These are phyloP conservation scores for Catagonus wagneri DNA, from an alignment of 2,113 vertebrate genomes.

Conservation along the genomic window DNA sequence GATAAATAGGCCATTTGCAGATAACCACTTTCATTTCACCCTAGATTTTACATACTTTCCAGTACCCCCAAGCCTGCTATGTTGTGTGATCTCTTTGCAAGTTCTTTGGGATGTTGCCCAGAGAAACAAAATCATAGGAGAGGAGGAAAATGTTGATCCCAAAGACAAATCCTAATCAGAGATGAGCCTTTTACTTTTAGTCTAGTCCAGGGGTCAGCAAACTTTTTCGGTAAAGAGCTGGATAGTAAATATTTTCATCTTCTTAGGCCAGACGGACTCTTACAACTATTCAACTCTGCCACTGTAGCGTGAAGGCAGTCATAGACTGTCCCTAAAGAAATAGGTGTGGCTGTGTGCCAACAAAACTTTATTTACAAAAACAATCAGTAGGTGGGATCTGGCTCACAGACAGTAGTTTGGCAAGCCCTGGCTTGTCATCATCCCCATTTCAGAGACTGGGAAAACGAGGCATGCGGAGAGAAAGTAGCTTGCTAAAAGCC, in stretches of 20 bases:
- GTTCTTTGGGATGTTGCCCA: not conserved
- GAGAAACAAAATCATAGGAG: slow-evolving; percentile 37
- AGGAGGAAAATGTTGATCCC: slow-evolving; percentile 8
- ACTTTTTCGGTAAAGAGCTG: not conserved
- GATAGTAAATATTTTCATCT: not conserved
- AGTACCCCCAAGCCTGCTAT: not conserved
- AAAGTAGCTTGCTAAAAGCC: not conserved
- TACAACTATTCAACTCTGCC: not conserved
- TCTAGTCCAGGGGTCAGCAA: not conserved
- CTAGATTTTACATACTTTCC: not conserved
- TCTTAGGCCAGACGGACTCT: not conserved
- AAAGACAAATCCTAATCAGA: slow-evolving; percentile 19
- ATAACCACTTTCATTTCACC: not conserved
- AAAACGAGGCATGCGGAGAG: not conserved
- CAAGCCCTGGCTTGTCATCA: not conserved
- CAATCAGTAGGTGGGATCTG: not conserved
- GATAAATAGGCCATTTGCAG: not conserved
- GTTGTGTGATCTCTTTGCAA: not conserved
- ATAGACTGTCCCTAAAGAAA: not conserved
- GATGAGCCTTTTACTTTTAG: slow-evolving; percentile 8
- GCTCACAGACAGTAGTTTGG: not conserved
- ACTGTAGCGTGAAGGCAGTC: not conserved
- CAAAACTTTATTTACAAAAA: slow-evolving; percentile 38
- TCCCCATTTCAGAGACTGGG: not conserved
- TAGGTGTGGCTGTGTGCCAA: not conserved